Evolutionary conservation across 2,888 invertebrate genomes (phyloP).

Genomic region (Chalcis sispes): DNA sequence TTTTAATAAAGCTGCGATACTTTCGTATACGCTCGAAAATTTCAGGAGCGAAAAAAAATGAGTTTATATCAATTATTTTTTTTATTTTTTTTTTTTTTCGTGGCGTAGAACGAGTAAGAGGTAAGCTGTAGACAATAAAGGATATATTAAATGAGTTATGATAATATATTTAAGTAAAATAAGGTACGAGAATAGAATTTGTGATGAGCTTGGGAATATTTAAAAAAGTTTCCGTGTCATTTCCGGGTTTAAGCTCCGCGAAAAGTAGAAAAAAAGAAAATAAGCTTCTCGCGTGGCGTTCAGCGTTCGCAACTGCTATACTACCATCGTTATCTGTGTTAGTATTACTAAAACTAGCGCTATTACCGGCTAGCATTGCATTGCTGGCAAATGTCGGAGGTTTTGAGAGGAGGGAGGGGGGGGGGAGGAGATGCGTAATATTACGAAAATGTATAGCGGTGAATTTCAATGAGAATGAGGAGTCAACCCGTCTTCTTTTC

Average conservation of each 20-base stretch:
- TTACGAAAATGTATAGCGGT: conserved; percentile 35
- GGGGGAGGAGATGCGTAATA: conserved; percentile 22
- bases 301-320: too few relatives aligned
- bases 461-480: conserved; percentile 47
- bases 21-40: too few relatives aligned
- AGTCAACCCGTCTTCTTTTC: conserved; percentile 59
- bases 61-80: too few relatives aligned
- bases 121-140: conserved; percentile 27
- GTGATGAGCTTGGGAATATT: conserved; percentile 33
- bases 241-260: conserved; percentile 1
- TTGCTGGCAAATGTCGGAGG: neutral
- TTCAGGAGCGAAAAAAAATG: too few relatives aligned
- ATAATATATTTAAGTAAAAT: conserved; percentile 36
- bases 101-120: neutral
- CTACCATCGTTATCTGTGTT: neutral
- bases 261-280: neutral
- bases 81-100: too few relatives aligned
- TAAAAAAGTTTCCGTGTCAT: conserved; percentile 45
- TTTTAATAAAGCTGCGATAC: too few relatives aligned
- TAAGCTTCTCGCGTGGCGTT: conserved; percentile 18
- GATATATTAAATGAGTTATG: conserved; percentile 40
- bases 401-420: neutral
- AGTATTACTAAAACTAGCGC: neutral
- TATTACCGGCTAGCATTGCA: neutral
- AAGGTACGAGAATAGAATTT: conserved; percentile 41